These are phyloP conservation scores for Reticulitermes lucifugus DNA, from an alignment of 2,888 invertebrate genomes.

Conservation along the genomic window DNA sequence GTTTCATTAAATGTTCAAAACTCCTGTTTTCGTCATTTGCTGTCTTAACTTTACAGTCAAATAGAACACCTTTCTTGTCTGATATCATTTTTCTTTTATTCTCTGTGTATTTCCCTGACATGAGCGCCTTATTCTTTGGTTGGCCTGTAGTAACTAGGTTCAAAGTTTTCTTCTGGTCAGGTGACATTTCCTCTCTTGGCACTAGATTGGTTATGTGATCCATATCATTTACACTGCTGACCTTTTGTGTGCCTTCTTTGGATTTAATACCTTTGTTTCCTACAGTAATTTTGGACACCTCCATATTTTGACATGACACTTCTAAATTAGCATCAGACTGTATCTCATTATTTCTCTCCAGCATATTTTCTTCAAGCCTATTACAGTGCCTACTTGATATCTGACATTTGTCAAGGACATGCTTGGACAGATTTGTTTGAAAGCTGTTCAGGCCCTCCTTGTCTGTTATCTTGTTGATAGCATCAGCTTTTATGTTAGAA, in stretches of 20 bases:
- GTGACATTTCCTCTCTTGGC: not conserved
- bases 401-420: not conserved
- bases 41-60: constrained; percentile 19
- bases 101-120: not conserved
- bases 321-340: not conserved
- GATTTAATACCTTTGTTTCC: too few species aligned
- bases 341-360: not conserved
- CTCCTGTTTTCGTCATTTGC: not conserved
- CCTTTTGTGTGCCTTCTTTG: not conserved
- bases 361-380: not conserved
- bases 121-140: not conserved
- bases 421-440: not conserved
- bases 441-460: not conserved
- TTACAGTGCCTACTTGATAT: not conserved
- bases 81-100: constrained; percentile 2
- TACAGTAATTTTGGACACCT: not conserved
- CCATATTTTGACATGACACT: not conserved
- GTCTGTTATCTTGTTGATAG: not conserved
- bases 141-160: not conserved
- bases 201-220: not conserved
- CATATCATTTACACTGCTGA: not conserved
- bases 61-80: not conserved
- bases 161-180: not conserved
- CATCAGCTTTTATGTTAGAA: not conserved
- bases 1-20: constrained; percentile 59